These are phyloP conservation scores for Peucedramus taeniatus DNA, from an alignment of 2,113 vertebrate genomes.

Conservation along the genomic window DNA sequence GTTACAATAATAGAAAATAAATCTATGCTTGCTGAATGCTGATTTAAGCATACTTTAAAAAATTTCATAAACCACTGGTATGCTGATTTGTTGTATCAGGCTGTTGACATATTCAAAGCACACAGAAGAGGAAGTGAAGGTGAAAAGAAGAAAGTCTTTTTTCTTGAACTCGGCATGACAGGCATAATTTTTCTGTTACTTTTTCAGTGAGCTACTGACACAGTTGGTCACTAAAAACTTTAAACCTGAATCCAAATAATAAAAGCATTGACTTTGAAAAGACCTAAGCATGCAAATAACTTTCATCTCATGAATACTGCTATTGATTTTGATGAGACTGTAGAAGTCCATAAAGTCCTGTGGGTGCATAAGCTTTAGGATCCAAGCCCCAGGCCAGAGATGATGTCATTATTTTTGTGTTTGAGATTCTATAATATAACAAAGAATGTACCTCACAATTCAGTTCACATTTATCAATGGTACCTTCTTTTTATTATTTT, in stretches of 20 bases:
- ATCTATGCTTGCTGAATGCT: neutral
- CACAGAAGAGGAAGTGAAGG: neutral
- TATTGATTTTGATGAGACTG: neutral
- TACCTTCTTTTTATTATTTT: neutral
- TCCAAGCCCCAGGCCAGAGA: neutral
- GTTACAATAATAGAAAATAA: neutral
- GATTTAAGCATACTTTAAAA: neutral
- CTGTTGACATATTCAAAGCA: neutral
- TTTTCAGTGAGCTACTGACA: neutral
- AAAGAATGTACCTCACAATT: neutral
- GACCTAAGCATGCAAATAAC: neutral
- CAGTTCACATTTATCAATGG: neutral
- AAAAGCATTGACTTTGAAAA: neutral
- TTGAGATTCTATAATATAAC: neutral
- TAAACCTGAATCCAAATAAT: neutral
- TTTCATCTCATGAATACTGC: neutral
- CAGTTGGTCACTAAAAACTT: neutral
- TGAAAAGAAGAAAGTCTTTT: neutral
- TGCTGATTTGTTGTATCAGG: neutral
- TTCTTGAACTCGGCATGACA: neutral
- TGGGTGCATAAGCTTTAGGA: neutral
- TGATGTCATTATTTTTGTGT: neutral
- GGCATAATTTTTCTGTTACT: neutral
- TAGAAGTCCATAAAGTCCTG: neutral
- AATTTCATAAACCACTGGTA: neutral